These are phyloP conservation scores for Garra rufa DNA, from an alignment of 2,113 vertebrate genomes.

Conservation along the genomic window DNA sequence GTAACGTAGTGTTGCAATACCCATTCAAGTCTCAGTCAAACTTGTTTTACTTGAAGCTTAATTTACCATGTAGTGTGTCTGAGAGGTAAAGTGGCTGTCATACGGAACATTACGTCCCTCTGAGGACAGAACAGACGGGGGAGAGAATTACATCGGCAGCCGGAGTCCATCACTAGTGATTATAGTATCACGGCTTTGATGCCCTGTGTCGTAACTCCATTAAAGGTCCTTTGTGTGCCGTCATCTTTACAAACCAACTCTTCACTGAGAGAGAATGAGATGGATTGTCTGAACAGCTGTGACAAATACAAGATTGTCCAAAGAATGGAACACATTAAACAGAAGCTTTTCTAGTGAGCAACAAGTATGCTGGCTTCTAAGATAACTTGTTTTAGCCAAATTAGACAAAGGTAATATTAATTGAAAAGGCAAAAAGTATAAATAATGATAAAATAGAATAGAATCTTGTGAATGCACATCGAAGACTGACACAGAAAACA, in stretches of 20 bases:
- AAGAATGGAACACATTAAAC: background rate
- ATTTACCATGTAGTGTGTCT: background rate
- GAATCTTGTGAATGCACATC: too few species aligned
- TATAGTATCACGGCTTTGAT: slow-evolving; percentile 56
- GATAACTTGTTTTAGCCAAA: background rate
- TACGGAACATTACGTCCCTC: background rate
- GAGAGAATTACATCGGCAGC: slow-evolving; percentile 6
- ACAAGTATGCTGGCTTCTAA: background rate
- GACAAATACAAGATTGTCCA: background rate
- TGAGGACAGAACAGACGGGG: background rate
- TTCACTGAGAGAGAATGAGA: slow-evolving; percentile 13
- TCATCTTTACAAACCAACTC: slow-evolving; percentile 51
- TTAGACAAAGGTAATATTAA: background rate
- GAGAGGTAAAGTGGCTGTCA: slow-evolving; percentile 13
- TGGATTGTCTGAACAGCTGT: slow-evolving; percentile 6
- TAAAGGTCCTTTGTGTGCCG: slow-evolving; percentile 32
- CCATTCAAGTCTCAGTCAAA: background rate
- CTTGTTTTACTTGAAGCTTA: slow-evolving; percentile 11
- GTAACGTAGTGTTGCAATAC: background rate
- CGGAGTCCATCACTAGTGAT: slow-evolving; percentile 1
- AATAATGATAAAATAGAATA: too few species aligned
- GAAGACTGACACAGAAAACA: too few species aligned
- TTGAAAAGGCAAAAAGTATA: background rate
- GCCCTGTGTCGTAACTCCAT: background rate
- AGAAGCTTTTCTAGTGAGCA: background rate